Evolutionary conservation across 2,113 vertebrate genomes (phyloP).

Genomic region (Chaenocephalus aceratus): DNA sequence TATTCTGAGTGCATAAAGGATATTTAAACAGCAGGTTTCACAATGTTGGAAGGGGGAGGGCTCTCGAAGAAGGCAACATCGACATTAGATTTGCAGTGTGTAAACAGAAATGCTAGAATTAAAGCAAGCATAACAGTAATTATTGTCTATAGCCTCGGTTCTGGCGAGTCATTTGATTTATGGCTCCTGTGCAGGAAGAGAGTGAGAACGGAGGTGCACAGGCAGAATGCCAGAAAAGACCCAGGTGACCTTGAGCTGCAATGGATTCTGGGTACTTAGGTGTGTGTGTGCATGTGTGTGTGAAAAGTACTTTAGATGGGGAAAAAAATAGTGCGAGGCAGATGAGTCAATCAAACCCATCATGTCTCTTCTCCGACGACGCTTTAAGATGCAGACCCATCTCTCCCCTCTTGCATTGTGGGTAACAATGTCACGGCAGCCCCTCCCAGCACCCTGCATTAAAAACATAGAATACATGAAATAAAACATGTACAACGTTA

Average conservation of each 20-base stretch:
- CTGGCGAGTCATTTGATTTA: slow-evolving; percentile 8
- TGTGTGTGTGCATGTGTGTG: slow-evolving; percentile 9
- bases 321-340: slow-evolving; percentile 19
- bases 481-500: not conserved
- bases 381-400: slow-evolving; percentile 13
- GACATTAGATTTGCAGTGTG: slow-evolving; percentile 12
- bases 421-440: not conserved
- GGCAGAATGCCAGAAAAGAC: slow-evolving; percentile 53
- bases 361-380: slow-evolving; percentile 22
- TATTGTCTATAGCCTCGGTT: not conserved
- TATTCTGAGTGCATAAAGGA: slow-evolving; percentile 65
- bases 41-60: slow-evolving; percentile 29
- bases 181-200: slow-evolving; percentile 21
- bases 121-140: not conserved
- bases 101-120: slow-evolving; percentile 5
- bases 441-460: not conserved
- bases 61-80: slow-evolving; percentile 2
- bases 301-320: slow-evolving; percentile 31
- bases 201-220: slow-evolving; percentile 4
- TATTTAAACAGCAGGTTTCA: slow-evolving; percentile 54
- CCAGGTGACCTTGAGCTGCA: slow-evolving; percentile 75
- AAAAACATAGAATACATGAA: not conserved
- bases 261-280: slow-evolving; percentile 65
- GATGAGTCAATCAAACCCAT: slow-evolving; percentile 46
- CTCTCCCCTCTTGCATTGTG: slow-evolving; percentile 14